A percentile compares a stretch with the other conserved stretches of the same genome.
phyloP scores from a whole-genome alignment of 2,888 invertebrate genomes.

The Pardosa pseudoannulata region DNA sequence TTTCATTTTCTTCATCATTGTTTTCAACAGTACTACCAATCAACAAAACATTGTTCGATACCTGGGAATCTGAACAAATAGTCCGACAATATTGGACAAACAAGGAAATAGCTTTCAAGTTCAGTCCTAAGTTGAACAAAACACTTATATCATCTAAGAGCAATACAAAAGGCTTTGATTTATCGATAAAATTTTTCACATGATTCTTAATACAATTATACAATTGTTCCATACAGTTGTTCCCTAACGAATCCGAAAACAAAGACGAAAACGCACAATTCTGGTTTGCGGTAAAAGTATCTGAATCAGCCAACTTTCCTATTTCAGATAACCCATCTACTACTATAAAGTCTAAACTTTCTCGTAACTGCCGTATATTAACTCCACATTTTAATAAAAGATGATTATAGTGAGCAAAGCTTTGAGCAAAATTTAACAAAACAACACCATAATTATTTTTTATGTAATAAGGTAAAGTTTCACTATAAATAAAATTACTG shows the following conservation, averaged over 20 bases:
- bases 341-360: slow-evolving; percentile 5
- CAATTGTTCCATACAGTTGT: slow-evolving; percentile 21
- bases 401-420: slow-evolving; percentile 48
- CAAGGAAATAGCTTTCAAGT: slow-evolving; percentile 16
- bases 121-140: slow-evolving; percentile 30
- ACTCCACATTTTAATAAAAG: slow-evolving; percentile 40
- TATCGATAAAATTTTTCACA: neutral
- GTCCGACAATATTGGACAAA: slow-evolving; percentile 34
- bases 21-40: slow-evolving; percentile 20
- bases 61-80: neutral
- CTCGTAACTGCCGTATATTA: slow-evolving; percentile 35
- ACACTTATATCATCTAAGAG: slow-evolving; percentile 59
- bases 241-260: neutral
- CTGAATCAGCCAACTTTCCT: neutral
- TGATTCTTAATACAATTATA: slow-evolving; percentile 24
- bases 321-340: slow-evolving; percentile 38
- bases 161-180: slow-evolving; percentile 27
- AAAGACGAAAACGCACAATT: neutral
- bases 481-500: slow-evolving; percentile 40
- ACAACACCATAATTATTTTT: slow-evolving; percentile 36
- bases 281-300: neutral
- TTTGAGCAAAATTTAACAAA: slow-evolving; percentile 55
- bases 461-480: slow-evolving; percentile 33
- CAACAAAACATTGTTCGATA: slow-evolving; percentile 13
- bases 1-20: slow-evolving; percentile 16